Evolutionary conservation across 2,797 vertebrate genomes (phyloP).

Genomic region (Coreius guichenoti): DNA sequence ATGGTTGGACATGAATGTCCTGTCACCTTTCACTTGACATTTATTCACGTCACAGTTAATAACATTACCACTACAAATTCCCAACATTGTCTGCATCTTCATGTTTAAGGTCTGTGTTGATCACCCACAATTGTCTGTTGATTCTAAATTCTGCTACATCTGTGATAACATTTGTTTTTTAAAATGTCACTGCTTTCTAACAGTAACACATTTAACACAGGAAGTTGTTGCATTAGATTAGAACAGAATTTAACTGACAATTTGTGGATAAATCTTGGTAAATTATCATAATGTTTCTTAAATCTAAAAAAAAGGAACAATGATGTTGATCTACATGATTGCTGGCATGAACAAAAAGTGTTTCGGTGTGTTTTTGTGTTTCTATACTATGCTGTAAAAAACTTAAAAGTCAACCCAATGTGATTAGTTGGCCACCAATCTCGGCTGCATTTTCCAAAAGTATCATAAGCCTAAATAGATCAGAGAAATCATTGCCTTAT

Average conservation of each 20-base stretch:
- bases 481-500: neutral
- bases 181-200: neutral
- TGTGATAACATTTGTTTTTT: constrained; percentile 25
- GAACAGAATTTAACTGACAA: neutral
- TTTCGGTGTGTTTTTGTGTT: neutral
- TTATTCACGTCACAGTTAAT: constrained; percentile 6
- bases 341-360: neutral
- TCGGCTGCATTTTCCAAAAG: neutral
- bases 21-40: constrained; percentile 39
- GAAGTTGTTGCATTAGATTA: neutral
- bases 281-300: neutral
- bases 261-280: neutral
- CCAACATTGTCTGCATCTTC: constrained; percentile 45
- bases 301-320: neutral
- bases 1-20: constrained; percentile 50
- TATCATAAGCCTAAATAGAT: neutral
- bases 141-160: constrained; percentile 16
- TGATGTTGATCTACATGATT: neutral
- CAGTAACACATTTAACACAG: neutral
- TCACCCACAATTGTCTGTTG: constrained; percentile 31
- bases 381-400: neutral
- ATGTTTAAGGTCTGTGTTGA: constrained; percentile 43
- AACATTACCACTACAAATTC: constrained; percentile 45
- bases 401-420: neutral
- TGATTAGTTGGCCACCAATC: neutral